Percentiles rank a stretch among this genome's conserved stretches.
Conservation (phyloP, 2,113 vertebrate species). For the Hypanus sabinus region DNA sequence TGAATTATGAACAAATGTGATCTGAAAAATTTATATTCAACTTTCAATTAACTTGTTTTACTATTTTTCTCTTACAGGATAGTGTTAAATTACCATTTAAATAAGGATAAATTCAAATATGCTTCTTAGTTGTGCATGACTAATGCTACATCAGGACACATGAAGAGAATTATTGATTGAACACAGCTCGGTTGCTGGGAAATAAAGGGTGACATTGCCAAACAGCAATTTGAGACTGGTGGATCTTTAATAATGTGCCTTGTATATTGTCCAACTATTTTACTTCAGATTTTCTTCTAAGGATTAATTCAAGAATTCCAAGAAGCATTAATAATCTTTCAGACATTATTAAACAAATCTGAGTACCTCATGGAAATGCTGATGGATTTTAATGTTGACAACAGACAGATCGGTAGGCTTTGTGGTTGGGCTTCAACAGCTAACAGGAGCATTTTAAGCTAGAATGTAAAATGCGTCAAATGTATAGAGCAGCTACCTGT, state of each 20-base stretch:
- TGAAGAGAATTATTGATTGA: slow-evolving; percentile 5
- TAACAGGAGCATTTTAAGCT: neutral
- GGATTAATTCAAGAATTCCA: neutral
- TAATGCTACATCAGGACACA: slow-evolving; percentile 12
- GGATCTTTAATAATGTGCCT: neutral
- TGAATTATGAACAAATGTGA: slow-evolving; percentile 21
- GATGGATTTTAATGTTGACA: neutral
- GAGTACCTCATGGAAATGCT: neutral
- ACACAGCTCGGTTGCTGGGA: neutral
- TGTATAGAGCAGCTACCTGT: neutral
- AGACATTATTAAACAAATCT: slow-evolving; percentile 10
- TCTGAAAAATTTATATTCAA: neutral
- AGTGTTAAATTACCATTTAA: slow-evolving; percentile 33
- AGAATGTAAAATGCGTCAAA: too few relatives aligned
- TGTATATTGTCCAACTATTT: neutral
- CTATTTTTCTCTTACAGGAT: slow-evolving; percentile 1
- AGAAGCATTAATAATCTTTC: neutral
- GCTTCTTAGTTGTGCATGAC: neutral
- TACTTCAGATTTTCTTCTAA: neutral
- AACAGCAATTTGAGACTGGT: neutral
- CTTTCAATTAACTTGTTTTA: slow-evolving; percentile 9
- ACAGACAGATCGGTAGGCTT: neutral
- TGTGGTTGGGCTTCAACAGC: neutral
- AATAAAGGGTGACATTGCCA: slow-evolving; percentile 24
- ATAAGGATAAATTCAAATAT: slow-evolving; percentile 29